A percentile compares a stretch with the other conserved stretches of the same genome.
Conservation (phyloP, 1,140 invertebrate species). For the Mactra quadrangularis region DNA sequence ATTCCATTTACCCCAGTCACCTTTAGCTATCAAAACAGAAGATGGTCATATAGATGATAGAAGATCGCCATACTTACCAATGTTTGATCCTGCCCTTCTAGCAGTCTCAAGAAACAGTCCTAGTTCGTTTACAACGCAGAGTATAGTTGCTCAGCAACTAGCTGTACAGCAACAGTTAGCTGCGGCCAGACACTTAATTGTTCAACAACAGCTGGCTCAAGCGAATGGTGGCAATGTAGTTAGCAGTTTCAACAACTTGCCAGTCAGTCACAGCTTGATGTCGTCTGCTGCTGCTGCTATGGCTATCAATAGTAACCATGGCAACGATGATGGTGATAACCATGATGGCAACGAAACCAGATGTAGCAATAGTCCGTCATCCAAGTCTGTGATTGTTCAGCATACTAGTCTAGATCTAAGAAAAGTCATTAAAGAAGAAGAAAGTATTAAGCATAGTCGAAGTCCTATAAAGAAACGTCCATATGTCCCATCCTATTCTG, state of each 20-base stretch:
- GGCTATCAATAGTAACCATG: background rate
- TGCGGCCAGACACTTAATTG: conserved; percentile 37
- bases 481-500: conserved; percentile 69
- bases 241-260: conserved; percentile 30
- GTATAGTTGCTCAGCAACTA: conserved; percentile 41
- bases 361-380: conserved; percentile 60
- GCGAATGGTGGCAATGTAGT: conserved; percentile 4
- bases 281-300: conserved; percentile 13
- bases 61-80: conserved; percentile 50
- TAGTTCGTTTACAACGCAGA: conserved; percentile 19
- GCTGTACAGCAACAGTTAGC: conserved; percentile 55
- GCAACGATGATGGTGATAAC: conserved; percentile 16
- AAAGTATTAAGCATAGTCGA: conserved; percentile 64
- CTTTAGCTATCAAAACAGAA: conserved; percentile 57
- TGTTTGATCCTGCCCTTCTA: conserved; percentile 46
- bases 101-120: conserved; percentile 37
- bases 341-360: conserved; percentile 7
- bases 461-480: conserved; percentile 82
- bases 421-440: conserved; percentile 69
- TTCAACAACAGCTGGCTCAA: conserved; percentile 40
- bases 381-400: conserved; percentile 76
- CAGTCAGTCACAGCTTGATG: conserved; percentile 12
- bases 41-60: conserved; percentile 50
- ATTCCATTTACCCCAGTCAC: conserved; percentile 56
- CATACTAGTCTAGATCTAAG: conserved; percentile 77